Evolutionary conservation across 1,140 invertebrate species (phyloP), one percentile per base, ranked within the genome.

Genomic region (Parapsyche elsis): DNA sequence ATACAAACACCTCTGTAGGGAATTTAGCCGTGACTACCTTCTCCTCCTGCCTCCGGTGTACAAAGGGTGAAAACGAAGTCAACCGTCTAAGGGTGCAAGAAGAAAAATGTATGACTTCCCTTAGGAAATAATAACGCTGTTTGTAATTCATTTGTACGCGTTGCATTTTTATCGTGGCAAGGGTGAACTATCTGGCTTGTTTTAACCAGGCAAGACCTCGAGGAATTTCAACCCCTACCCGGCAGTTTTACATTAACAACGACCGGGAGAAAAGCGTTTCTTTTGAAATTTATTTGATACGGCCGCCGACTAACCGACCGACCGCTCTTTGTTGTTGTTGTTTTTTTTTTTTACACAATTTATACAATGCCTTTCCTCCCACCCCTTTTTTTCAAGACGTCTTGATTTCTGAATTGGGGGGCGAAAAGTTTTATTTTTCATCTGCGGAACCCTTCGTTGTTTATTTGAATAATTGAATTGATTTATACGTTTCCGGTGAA

Each of bases 61-160:
- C 24, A 67, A 67, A 67, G 64, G 64, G 64, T 67, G 64, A 67
- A 67, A 67, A 67, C 57, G 57, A 61, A 19, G 78, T 38, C 80
- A 80, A 80, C 78, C 74, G 76, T 73, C 80, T 21, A 26, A 61
- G 59, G 24, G 64, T 26, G 4, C 21, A 75, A 74, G 44, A 67
- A 80, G 78, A 81, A 81, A 83, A 83, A 81, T 80, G 59, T 81
- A 83, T 71, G 82, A 81, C 82, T 83, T 83, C 80, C 80, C 79
- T 64, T 81, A 75, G 78, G 82, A 83, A 81, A 83, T 83, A 83
- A 83, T 83, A 83, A 83, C 79, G 82, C 82, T 83, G 82, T 81
- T 83, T 83, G 82, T 80, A 81, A 83, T 83, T 83, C 82, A 83
- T 83, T 83, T 83, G 82, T 83, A 74, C 80, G 73, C 79, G 78